Evolutionary conservation across 2,888 invertebrate species (phyloP), one percentile per base, ranked within the genome.

Genomic region (Dicyrtoma fusca): DNA sequence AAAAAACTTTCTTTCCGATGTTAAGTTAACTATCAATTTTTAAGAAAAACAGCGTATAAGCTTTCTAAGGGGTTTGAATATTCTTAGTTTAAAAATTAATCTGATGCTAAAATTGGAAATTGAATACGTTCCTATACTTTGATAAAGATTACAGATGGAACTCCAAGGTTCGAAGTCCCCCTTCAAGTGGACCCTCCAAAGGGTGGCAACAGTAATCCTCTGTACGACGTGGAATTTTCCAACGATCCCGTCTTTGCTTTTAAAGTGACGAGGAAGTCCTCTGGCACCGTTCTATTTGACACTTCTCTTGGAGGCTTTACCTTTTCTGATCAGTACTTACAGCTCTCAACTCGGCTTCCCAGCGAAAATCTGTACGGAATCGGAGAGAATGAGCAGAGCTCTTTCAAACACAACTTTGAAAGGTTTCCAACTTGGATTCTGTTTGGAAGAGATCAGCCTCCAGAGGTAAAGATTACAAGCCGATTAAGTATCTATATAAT

Each of bases 301-400:
- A 81, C 82, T 5, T 71, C 78, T 26, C 73, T 81, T 3, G 82
- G 81, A 13, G 83, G 84, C 0, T 81, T 86, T 42, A 82, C 83
- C 1, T 83, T 84, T 75, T 82, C 84, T 6, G 83, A 86, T 62
- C 85, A 85, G 80, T 86, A 83, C 74, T 76, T 86, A 1, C 84
- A 84, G 76, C 79, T 85, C 1, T 79, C 83, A 2, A 83, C 84
- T 42, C 78, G 75, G 45, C 81, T 85, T 11, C 83, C 84, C 0
- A 82, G 83, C 1, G 73, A 75, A 8, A 82, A 85, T 77, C 79
- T 83, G 13, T 86, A 84, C 76, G 86, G 86, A 0, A 82, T 86
- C 66, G 85, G 85, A 5, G 86, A 86, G 76, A 83, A 85, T 76
- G 80, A 82, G 1, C 84, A 84, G 74, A 84, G 84, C 66, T 81